These are phyloP conservation scores for Dinocampus coccinellae DNA, from an alignment of 2,888 invertebrate species.

Conservation along the genomic window DNA sequence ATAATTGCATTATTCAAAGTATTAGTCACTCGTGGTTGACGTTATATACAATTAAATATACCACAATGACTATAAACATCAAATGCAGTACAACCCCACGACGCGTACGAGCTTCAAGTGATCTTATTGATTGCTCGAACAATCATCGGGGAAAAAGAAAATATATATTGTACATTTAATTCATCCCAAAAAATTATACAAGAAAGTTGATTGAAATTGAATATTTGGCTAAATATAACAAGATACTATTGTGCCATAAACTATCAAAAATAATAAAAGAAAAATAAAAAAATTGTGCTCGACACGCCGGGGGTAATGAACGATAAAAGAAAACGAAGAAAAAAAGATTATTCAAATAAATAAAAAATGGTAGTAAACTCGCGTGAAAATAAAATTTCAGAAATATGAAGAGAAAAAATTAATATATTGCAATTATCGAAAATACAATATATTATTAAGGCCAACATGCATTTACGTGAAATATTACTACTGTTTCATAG, in stretches of 20 bases:
- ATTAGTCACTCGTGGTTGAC: constrained; percentile 8
- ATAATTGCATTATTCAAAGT: not conserved
- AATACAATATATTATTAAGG: constrained; percentile 34
- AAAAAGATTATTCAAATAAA: constrained; percentile 18
- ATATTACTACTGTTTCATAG: constrained; percentile 49
- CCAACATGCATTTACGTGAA: constrained; percentile 34
- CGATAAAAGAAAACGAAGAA: constrained; percentile 14
- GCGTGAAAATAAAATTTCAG: constrained; percentile 38
- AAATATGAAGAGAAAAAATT: constrained; percentile 17
- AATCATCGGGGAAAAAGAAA: not conserved
- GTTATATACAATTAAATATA: not conserved
- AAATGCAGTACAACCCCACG: not conserved
- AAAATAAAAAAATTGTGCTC: not conserved
- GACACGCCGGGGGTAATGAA: constrained; percentile 3
- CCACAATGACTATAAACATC: not conserved
- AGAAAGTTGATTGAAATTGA: not conserved
- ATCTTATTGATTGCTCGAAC: not conserved
- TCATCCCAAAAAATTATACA: not conserved
- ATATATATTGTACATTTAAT: not conserved
- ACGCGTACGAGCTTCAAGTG: not conserved
- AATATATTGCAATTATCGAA: constrained; percentile 41
- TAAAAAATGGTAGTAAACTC: constrained; percentile 28
- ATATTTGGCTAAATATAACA: not conserved
- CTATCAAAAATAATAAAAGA: not conserved
- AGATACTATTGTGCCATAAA: not conserved